A percentile compares a stretch with the other conserved stretches of the same genome.
These are phyloP conservation scores for Mylabris sibirica DNA, from an alignment of 2,888 invertebrate species.

Conservation along the genomic window DNA sequence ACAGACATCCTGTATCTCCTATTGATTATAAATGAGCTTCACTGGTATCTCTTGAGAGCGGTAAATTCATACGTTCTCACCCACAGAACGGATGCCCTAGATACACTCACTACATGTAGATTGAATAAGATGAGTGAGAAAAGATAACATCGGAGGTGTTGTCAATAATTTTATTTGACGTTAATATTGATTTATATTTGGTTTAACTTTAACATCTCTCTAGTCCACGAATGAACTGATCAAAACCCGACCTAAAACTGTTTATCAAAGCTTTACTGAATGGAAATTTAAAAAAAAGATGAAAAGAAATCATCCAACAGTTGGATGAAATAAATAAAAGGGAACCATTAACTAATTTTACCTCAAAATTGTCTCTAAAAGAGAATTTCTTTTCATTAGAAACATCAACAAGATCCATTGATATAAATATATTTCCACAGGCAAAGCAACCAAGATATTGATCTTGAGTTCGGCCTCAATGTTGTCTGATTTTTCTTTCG, in stretches of 20 bases:
- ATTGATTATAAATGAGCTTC: slow-evolving; percentile 55
- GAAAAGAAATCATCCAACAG: no score
- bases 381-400: neutral
- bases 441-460: slow-evolving; percentile 10
- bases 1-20: slow-evolving; percentile 55
- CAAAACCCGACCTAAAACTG: no score
- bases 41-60: slow-evolving; percentile 48
- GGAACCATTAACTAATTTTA: neutral
- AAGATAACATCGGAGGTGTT: slow-evolving; percentile 55
- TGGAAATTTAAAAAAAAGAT: neutral
- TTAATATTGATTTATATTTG: slow-evolving; percentile 35
- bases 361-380: neutral
- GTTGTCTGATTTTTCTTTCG: neutral
- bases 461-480: neutral
- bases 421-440: neutral
- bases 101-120: slow-evolving; percentile 43
- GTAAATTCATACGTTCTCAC: slow-evolving; percentile 52
- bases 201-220: no score
- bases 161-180: slow-evolving; percentile 45
- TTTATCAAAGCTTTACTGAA: no score
- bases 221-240: no score
- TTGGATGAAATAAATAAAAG: neutral
- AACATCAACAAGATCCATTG: slow-evolving; percentile 7
- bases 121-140: slow-evolving; percentile 49
- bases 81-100: slow-evolving; percentile 38